These are phyloP conservation scores for Gila orcuttii DNA, from an alignment of 2,113 vertebrate species.

Conservation along the genomic window DNA sequence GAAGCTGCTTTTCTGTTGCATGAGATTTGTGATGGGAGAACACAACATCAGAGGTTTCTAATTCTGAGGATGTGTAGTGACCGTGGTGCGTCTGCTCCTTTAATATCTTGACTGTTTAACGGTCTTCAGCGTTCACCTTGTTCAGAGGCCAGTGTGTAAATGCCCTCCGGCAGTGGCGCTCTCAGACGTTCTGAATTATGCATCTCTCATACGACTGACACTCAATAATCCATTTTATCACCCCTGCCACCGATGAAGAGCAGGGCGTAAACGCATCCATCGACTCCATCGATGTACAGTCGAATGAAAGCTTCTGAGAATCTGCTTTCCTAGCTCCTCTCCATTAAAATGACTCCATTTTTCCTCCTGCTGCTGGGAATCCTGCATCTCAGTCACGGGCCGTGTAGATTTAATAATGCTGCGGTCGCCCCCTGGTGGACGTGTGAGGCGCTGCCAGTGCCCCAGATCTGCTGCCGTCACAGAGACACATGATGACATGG, in stretches of 20 bases:
- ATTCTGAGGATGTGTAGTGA: background rate
- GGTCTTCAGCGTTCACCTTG: background rate
- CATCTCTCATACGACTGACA: background rate
- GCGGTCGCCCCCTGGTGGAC: slow-evolving; percentile 38
- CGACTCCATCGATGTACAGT: background rate
- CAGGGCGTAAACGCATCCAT: background rate
- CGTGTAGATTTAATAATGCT: background rate
- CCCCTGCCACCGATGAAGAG: background rate
- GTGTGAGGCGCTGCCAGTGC: background rate
- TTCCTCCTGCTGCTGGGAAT: background rate
- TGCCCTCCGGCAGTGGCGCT: background rate
- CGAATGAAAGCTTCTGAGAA: background rate
- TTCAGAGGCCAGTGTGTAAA: background rate
- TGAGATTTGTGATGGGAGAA: background rate
- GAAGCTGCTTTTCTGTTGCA: too few relatives aligned
- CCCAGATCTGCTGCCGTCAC: slow-evolving; percentile 16
- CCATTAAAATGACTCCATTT: slow-evolving; percentile 2
- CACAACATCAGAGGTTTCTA: background rate
- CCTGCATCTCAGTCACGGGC: background rate
- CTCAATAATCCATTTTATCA: background rate
- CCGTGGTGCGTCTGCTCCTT: background rate
- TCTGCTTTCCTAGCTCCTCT: background rate
- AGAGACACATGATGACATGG: background rate
- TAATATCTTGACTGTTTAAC: background rate
- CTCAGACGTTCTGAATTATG: background rate